Conservation (phyloP, 2,113 vertebrate genomes). For the Lepus timidus region DNA sequence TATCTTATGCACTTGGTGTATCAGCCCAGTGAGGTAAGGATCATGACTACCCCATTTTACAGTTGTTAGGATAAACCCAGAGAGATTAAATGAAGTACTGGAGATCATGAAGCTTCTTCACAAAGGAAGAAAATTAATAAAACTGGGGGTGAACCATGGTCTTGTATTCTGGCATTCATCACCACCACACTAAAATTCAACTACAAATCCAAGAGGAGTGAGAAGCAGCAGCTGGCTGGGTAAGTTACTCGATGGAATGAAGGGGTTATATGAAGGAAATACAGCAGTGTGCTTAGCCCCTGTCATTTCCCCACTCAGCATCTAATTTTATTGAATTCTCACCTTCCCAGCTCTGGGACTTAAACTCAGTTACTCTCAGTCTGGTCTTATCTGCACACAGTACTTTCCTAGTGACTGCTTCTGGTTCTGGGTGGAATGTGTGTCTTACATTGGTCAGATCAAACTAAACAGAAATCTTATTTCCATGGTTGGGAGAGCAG, state of each 20-base stretch:
- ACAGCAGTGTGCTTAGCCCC: neutral
- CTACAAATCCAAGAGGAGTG: neutral
- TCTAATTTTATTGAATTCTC: neutral
- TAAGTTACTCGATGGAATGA: neutral
- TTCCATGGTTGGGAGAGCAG: neutral
- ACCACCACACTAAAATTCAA: neutral
- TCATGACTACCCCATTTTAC: neutral
- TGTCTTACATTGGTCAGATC: neutral
- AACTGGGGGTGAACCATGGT: neutral
- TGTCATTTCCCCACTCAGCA: neutral
- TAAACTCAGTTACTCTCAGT: constrained; percentile 17
- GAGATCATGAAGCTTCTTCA: neutral
- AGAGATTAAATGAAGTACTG: neutral
- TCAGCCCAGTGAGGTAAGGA: neutral
- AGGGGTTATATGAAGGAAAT: neutral
- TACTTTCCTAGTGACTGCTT: neutral
- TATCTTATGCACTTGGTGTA: neutral
- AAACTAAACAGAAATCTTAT: neutral
- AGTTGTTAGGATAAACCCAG: neutral
- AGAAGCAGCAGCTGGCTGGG: neutral
- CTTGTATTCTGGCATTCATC: neutral
- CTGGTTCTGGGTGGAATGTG: neutral
- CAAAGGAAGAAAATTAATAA: neutral
- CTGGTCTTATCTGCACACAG: neutral
- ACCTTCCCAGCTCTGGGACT: neutral